Evolutionary conservation across 2,797 vertebrate species (phyloP), one percentile per base, ranked within the genome.

Genomic region (Etheostoma perlongum): DNA sequence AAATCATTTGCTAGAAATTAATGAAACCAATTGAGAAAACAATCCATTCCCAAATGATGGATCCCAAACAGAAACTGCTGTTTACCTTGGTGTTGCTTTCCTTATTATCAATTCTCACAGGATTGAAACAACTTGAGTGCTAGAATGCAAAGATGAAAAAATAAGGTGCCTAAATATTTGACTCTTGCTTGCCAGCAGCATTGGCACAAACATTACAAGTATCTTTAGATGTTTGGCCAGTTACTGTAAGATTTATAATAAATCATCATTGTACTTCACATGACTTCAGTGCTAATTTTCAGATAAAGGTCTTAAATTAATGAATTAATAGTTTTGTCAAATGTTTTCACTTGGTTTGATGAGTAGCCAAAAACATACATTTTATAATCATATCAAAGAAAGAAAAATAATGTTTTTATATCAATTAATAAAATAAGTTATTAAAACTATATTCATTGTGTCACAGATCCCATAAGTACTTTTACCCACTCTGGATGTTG

Each of bases 11-110:
- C 74, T 84, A 83, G 73, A 84, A 93, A 94, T 91, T 88, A 92
- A 93, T 91, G 90, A 92, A 93, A 89, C 61, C 83, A 82, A 91
- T 87, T 85, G 86, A 91, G 88, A 82, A 90, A 90, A 91, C 90
- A 85, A 93, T 91, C 86, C 89, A 90, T 94, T 93, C 78, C 84
- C 78, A 79, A 84, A 84, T 89, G 89, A 93, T 90, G 85, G 90
- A 93, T 89, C 88, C 77, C 70, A 89, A 90, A 92, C 88, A 89
- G 86, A 83, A 82, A 82, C 74, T 48, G 80, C 83, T 90, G 85
- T 92, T 91, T 91, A 90, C 85, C 87, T 88, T 83, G 84, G 84
- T 19, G 71, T 75, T 85, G 88, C 62, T 76, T 86, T 82, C 79
- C 86, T 85, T 85, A 85, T 87, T 84, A 92, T 85, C 81, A 88